Percentiles rank a stretch among this genome's conserved stretches.
Evolutionary conservation across 2,888 invertebrate genomes (phyloP).

Genomic region (Piscicola geometra): DNA sequence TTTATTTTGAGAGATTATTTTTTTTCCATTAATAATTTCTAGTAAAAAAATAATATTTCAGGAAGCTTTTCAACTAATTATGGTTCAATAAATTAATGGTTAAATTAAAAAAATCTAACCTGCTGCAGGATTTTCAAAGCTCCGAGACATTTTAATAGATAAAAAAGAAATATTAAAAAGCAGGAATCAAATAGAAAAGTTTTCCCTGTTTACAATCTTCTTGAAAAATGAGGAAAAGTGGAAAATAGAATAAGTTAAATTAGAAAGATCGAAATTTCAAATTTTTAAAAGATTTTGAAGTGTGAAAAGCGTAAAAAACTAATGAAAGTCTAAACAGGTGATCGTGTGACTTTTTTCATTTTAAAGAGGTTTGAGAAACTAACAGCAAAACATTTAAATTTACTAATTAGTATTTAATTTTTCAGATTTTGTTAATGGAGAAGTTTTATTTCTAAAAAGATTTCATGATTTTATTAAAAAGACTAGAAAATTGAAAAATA

Average conservation of each 20-base stretch:
- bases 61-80: no score
- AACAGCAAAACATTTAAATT: neutral
- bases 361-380: no score
- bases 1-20: no score
- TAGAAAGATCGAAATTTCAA: neutral
- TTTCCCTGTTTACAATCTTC: no score
- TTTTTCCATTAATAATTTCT: no score
- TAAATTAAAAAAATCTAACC: neutral
- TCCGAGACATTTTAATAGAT: neutral
- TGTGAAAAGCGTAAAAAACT: neutral
- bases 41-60: no score
- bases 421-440: neutral
- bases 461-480: no score
- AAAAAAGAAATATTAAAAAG: neutral
- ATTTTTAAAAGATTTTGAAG: neutral
- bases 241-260: neutral
- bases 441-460: no score
- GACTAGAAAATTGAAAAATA: no score
- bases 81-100: neutral
- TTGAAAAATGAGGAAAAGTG: no score
- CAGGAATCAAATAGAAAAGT: no score
- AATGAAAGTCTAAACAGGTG: neutral
- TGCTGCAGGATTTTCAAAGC: slow-evolving; percentile 4
- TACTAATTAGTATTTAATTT: neutral
- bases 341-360: neutral